Conservation (phyloP, 2,113 vertebrate genomes). For the Pelodiscus sinensis region DNA sequence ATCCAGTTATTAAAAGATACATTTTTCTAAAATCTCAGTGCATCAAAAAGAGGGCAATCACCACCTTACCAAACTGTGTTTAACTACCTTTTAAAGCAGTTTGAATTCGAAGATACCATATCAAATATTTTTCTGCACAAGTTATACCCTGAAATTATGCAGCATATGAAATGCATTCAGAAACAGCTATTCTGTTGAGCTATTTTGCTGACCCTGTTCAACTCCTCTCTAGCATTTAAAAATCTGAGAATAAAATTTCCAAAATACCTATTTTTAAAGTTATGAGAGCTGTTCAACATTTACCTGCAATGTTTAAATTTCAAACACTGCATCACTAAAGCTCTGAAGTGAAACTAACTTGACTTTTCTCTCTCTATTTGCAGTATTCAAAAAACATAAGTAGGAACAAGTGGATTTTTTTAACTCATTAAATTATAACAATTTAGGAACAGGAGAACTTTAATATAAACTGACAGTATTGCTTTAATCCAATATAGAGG, state of each 20-base stretch:
- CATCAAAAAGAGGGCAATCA: neutral
- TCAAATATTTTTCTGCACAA: too few relatives aligned
- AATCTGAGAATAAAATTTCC: neutral
- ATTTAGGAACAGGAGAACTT: accelerated
- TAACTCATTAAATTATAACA: neutral
- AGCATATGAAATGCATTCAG: neutral
- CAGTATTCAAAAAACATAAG: neutral
- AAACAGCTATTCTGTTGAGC: neutral
- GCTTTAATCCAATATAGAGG: neutral
- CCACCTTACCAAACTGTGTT: neutral
- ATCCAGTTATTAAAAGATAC: neutral
- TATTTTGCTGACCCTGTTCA: neutral
- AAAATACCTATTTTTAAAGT: neutral
- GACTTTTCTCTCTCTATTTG: neutral
- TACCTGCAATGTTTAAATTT: neutral
- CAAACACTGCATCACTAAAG: neutral
- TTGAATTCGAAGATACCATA: neutral
- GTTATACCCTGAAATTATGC: too few relatives aligned
- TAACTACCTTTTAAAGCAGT: neutral
- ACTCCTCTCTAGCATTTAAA: neutral
- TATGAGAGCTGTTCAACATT: neutral
- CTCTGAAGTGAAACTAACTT: neutral
- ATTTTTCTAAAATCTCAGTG: neutral
- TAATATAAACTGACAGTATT: accelerated
- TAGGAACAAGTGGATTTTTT: neutral